Conservation (phyloP, 2,113 vertebrate genomes). For the Hemichromis elongatus region DNA sequence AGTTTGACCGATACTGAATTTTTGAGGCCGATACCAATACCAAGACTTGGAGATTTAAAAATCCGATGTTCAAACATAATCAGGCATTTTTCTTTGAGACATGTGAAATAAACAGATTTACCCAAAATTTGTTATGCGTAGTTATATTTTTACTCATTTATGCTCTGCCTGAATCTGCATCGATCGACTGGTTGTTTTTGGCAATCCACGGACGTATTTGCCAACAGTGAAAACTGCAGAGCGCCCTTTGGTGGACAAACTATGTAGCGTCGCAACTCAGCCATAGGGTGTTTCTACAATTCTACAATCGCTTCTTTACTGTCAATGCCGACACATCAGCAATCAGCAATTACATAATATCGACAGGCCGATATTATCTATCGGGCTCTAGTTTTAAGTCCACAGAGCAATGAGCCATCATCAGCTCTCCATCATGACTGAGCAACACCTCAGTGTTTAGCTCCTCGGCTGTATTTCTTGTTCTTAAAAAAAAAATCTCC, state of each 20-base stretch:
- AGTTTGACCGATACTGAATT: not conserved
- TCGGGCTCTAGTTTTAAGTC: too few species aligned
- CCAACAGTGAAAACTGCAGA: too few species aligned
- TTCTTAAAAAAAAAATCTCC: not conserved
- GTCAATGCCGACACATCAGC: fast-evolving
- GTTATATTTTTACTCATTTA: not conserved
- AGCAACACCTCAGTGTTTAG: not conserved
- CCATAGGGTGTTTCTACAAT: not conserved
- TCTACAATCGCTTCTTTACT: not conserved
- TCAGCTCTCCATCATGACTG: not conserved
- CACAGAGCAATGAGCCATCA: too few species aligned
- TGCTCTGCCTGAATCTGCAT: not conserved
- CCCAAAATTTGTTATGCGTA: not conserved
- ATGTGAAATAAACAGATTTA: not conserved
- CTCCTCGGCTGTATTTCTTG: not conserved
- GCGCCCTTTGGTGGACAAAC: not conserved
- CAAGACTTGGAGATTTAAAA: not conserved
- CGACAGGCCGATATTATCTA: not conserved
- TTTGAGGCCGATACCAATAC: not conserved
- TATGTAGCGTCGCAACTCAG: not conserved
- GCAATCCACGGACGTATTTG: not conserved
- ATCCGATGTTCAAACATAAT: not conserved
- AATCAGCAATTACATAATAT: not conserved
- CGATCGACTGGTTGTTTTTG: not conserved
- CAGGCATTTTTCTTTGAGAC: not conserved